Base-by-base conservation (phyloP, 2,797 vertebrate species). In the Sebastes trivittatus region DNA sequence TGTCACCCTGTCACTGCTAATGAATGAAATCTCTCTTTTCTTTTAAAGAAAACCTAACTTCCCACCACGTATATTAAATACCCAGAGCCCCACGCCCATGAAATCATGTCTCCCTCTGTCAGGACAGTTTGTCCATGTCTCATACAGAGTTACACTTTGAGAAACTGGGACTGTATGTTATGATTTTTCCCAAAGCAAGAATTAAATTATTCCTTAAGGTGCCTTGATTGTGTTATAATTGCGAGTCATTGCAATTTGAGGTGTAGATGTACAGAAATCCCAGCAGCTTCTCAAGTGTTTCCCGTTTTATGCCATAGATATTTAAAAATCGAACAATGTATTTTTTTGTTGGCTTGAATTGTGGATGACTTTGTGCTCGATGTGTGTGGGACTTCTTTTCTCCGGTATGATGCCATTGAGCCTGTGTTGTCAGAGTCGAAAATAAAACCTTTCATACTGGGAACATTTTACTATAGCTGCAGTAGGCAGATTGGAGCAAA, bases 111-210 rank as follows among this genome's bases (percentile, higher is more conserved):
- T 46, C 20, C 34, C 34, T 36, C 34, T 36, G 34, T 36, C 34
- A 11, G 34, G 34, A 36, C 34, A 11, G 34, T 36, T 36, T 36
- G 34, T 36, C 34, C 71, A 38, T 38, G 36, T 38, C 36, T 49
- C n/a, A 23, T 54, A 14, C 11, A 9, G 49, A 46, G 42, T 46
- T 46, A 46, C 16, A 46, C 14, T 11, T 11, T 42, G 38, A 42
- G 38, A 16, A 42, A 42, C 14, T 16, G 38, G 38, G 14, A 42
- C 38, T 42, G 14, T 66, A 6, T 11, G 34, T 49, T 29, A 29
- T 23, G 55, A 63, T 76, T 29, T 62, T 68, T 79, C 66, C 60
- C 70, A 67, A 18, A 77, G 52, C 2, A n/a, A n/a, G 20, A 61
- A 11, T 8, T 2, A 5, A 20, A 1, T 27, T 22, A 54, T 63